Conservation (phyloP, 2,797 vertebrate genomes). For the Enteromius unitaeniatus region DNA sequence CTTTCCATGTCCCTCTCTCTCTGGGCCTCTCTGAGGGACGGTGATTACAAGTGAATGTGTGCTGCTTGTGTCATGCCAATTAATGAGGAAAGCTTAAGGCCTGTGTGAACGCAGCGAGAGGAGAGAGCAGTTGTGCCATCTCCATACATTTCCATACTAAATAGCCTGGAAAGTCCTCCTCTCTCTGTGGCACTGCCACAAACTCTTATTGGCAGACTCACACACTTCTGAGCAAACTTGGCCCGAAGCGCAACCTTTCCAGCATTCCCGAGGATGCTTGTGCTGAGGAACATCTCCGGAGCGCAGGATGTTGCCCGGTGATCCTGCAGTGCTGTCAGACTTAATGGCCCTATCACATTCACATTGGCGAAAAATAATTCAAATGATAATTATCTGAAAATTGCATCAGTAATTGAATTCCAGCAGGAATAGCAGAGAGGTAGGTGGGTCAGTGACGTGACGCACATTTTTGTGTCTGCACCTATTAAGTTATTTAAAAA, state of each 20-base stretch:
- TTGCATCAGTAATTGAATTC: constrained; percentile 54
- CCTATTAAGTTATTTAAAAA: background rate
- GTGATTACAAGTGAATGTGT: constrained; percentile 75
- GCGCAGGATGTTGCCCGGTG: constrained; percentile 19
- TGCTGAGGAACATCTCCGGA: constrained; percentile 17
- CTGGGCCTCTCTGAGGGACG: constrained; percentile 71
- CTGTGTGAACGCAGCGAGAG: constrained; percentile 50
- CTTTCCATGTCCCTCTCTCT: background rate
- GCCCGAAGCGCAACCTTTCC: constrained; percentile 35
- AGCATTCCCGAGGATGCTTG: constrained; percentile 40
- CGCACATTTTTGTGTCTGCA: constrained; percentile 21
- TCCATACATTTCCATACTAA: constrained; percentile 79
- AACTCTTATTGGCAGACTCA: constrained; percentile 35
- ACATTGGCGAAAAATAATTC: constrained; percentile 38
- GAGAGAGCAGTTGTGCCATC: constrained; percentile 65
- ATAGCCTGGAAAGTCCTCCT: constrained; percentile 63
- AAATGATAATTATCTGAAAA: constrained; percentile 51
- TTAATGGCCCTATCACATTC: constrained; percentile 28
- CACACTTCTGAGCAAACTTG: constrained; percentile 23
- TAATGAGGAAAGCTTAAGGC: constrained; percentile 72
- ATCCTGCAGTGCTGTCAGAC: constrained; percentile 33
- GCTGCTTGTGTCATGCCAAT: constrained; percentile 73
- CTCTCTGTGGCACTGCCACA: constrained; percentile 15
- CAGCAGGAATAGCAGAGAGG: constrained; percentile 23
- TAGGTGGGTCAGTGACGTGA: constrained; percentile 32